These are phyloP conservation scores for Urocynchramus pylzowi DNA, from an alignment of 2,113 vertebrate genomes.

Conservation along the genomic window DNA sequence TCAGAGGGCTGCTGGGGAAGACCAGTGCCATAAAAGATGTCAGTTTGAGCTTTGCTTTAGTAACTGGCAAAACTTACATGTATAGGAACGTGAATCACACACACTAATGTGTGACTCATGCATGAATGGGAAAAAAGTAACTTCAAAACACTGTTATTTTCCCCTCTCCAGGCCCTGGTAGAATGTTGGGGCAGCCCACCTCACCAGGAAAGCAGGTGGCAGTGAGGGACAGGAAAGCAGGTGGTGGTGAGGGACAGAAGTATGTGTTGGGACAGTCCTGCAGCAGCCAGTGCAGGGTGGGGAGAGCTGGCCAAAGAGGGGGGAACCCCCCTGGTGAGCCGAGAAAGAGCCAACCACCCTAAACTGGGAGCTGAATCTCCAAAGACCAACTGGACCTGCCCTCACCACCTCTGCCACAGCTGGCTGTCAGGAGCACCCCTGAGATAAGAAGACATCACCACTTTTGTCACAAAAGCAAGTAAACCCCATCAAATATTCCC, in stretches of 20 bases:
- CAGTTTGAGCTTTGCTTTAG: neutral
- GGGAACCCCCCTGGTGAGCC: neutral
- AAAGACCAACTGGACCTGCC: fast-evolving
- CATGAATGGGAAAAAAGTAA: neutral
- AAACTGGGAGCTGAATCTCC: neutral
- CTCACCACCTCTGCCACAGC: fast-evolving
- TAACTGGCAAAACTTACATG: neutral
- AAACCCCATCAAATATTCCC: neutral
- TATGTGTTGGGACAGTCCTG: neutral
- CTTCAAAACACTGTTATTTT: neutral
- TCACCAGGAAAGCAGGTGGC: neutral
- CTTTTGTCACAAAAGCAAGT: neutral
- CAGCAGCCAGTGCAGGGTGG: neutral
- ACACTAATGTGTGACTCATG: neutral
- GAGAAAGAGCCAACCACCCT: neutral
- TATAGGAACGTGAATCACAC: neutral
- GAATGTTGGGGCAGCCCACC: neutral
- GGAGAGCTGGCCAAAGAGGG: neutral
- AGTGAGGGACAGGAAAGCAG: neutral
- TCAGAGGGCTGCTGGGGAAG: neutral
- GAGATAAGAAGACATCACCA: neutral
- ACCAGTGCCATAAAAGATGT: neutral
- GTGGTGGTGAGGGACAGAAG: neutral
- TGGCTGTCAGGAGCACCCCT: neutral
- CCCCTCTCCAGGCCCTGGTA: neutral